A percentile compares a stretch with the other conserved stretches of the same genome.
These are phyloP conservation scores for Haliclystus octoradiatus DNA, from an alignment of 30 jellyfish, hydroid and myxozoan species.

Conservation along the genomic window DNA sequence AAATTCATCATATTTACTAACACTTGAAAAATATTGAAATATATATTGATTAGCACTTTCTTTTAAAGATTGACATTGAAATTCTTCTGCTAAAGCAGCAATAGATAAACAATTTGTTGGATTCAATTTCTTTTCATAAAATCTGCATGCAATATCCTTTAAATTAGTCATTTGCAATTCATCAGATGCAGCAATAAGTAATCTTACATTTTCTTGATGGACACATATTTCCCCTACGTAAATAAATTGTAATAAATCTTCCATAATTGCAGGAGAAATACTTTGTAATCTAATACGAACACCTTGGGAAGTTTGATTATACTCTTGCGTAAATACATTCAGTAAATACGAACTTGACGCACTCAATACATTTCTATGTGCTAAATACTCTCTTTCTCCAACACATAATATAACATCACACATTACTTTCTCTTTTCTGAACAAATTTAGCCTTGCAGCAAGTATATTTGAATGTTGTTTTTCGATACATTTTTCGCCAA, in stretches of 20 bases:
- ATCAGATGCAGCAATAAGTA: conserved; percentile 83
- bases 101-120: conserved; percentile 92
- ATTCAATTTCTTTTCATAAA: conserved; percentile 66
- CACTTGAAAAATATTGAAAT: conserved; percentile 63
- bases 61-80: conserved; percentile 61
- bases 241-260: conserved; percentile 76
- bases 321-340: conserved; percentile 38
- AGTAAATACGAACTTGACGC: conserved; percentile 89
- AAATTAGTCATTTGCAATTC: conserved; percentile 55
- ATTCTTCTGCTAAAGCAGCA: conserved; percentile 91
- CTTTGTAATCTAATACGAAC: conserved; percentile 12
- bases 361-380: conserved; percentile 81
- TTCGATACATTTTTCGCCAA: conserved; percentile 63
- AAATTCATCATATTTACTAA: conserved; percentile 82
- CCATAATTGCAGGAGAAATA: conserved; percentile 45
- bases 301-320: conserved; percentile 54
- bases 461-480: conserved; percentile 55
- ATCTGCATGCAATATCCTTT: conserved; percentile 86
- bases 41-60: conserved; percentile 72
- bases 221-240: conserved; percentile 90
- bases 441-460: conserved; percentile 44
- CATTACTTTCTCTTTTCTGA: conserved; percentile 58
- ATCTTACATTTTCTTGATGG: conserved; percentile 70
- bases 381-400: conserved; percentile 71
- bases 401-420: conserved; percentile 73